Conservation (phyloP, 2,888 invertebrate genomes). For the Pammene fasciana region DNA sequence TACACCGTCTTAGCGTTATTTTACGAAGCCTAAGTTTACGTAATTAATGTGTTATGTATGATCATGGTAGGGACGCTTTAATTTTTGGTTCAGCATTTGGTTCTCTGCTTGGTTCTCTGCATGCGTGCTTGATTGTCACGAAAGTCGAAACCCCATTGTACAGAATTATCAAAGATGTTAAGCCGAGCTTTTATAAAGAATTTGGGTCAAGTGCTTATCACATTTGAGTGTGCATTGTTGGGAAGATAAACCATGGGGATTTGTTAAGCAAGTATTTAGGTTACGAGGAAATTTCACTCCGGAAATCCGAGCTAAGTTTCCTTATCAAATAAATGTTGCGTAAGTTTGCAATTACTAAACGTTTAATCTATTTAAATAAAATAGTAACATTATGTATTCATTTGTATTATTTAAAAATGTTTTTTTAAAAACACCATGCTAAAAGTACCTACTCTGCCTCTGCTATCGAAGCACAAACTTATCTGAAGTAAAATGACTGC, state of each 20-base stretch:
- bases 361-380: background rate
- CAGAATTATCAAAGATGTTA: background rate
- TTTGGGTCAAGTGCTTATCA: slow-evolving; percentile 34
- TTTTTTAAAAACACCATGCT: too few relatives aligned
- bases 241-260: slow-evolving; percentile 15
- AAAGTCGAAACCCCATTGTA: too few relatives aligned
- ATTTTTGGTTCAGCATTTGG: background rate
- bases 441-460: too few relatives aligned
- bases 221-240: slow-evolving; percentile 28
- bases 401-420: too few relatives aligned
- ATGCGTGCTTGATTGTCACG: too few relatives aligned
- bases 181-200: slow-evolving; percentile 12
- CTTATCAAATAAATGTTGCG: background rate
- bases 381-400: too few relatives aligned
- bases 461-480: background rate
- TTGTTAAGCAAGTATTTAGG: slow-evolving; percentile 32
- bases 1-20: slow-evolving; percentile 39
- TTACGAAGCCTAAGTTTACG: slow-evolving; percentile 10
- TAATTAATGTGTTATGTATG: background rate
- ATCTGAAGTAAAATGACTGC: slow-evolving; percentile 8
- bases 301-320: slow-evolving; percentile 19
- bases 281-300: slow-evolving; percentile 6
- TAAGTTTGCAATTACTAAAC: background rate
- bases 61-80: background rate
- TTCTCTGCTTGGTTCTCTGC: too few relatives aligned